Conservation (phyloP, 1,140 invertebrate species). For the Heliconius eleuchia region DNA sequence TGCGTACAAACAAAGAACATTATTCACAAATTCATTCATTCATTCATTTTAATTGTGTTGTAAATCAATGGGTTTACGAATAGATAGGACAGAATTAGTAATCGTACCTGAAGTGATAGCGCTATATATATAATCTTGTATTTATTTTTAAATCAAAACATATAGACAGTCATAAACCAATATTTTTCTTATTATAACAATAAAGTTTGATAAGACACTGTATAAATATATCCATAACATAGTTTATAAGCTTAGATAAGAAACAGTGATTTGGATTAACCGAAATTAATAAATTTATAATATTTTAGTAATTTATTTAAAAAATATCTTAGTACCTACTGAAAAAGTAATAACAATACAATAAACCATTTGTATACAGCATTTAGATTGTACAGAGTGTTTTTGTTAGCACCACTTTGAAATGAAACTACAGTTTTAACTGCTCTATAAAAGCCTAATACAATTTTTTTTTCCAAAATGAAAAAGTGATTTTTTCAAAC, state of each 20-base stretch:
- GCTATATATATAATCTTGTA: slow-evolving; percentile 13
- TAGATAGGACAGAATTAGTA: slow-evolving; percentile 13
- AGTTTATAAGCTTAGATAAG: slow-evolving; percentile 19
- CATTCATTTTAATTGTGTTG: slow-evolving; percentile 1
- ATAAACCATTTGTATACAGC: too few species aligned
- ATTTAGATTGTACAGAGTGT: too few species aligned
- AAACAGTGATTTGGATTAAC: slow-evolving; percentile 16
- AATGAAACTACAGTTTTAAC: too few species aligned
- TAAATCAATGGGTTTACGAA: slow-evolving; percentile 14
- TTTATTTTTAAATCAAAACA: slow-evolving; percentile 21
- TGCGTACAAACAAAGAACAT: slow-evolving; percentile 17
- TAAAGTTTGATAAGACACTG: slow-evolving; percentile 1
- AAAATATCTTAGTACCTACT: background rate
- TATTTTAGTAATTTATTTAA: background rate
- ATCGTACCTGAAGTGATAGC: slow-evolving; percentile 14
- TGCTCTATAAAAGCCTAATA: too few species aligned
- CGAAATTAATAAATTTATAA: background rate
- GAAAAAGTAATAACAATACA: background rate
- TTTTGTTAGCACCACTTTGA: too few species aligned
- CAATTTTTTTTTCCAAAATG: too few species aligned
- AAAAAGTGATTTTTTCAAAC: too few species aligned
- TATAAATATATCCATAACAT: slow-evolving; percentile 1
- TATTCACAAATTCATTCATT: background rate
- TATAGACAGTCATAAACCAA: slow-evolving; percentile 22
- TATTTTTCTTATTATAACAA: slow-evolving; percentile 9